phyloP scores from a whole-genome alignment of 2,797 vertebrate species.

The Kryptopterus vitreolus region DNA sequence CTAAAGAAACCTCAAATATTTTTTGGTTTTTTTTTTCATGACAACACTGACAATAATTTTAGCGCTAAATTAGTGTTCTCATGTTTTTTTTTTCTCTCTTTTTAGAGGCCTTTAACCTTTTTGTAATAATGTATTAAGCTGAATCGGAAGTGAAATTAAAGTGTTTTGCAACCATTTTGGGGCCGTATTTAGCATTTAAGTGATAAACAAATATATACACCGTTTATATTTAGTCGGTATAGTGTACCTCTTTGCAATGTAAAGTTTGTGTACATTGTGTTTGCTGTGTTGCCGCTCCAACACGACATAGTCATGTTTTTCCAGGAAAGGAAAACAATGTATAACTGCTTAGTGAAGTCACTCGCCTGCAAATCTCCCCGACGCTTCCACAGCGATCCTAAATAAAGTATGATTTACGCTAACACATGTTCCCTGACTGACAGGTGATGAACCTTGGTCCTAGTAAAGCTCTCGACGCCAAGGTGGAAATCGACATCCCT shows the following conservation, averaged over 20 bases:
- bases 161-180: too few relatives aligned
- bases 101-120: too few relatives aligned
- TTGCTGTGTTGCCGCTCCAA: neutral
- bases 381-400: neutral
- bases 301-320: neutral
- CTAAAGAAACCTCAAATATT: too few relatives aligned
- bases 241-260: neutral
- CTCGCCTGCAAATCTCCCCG: neutral
- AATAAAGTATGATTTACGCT: neutral
- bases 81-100: too few relatives aligned
- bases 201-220: too few relatives aligned
- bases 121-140: too few relatives aligned
- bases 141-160: too few relatives aligned
- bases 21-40: too few relatives aligned
- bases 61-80: too few relatives aligned
- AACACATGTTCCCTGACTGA: slow-evolving; percentile 22
- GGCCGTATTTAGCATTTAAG: too few relatives aligned
- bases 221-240: too few relatives aligned
- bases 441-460: slow-evolving; percentile 89
- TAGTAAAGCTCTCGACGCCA: slow-evolving; percentile 80
- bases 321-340: neutral
- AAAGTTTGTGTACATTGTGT: neutral
- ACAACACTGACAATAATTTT: too few relatives aligned
- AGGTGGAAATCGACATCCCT: slow-evolving; percentile 80
- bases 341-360: neutral